phyloP scores from a whole-genome alignment of 2,113 vertebrate species.

The Brienomyrus longianalis region DNA sequence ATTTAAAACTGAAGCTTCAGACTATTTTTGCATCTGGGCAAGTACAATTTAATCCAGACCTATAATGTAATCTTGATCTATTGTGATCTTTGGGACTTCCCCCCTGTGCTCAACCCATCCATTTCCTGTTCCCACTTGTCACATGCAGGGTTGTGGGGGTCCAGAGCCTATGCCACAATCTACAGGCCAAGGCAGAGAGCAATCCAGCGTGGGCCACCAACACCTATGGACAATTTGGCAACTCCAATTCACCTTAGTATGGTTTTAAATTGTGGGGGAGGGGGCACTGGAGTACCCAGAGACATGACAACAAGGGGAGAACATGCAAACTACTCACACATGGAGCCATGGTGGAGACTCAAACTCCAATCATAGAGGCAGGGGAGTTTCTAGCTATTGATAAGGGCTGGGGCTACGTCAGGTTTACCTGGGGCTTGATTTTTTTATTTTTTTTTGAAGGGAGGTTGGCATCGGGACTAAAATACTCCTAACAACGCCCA shows the following conservation, averaged over 20 bases:
- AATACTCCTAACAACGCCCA: too few relatives aligned
- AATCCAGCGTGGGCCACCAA: not conserved
- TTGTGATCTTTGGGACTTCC: not conserved
- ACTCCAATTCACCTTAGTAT: not conserved
- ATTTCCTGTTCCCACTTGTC: not conserved
- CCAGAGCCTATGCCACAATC: not conserved
- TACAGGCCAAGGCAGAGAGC: not conserved
- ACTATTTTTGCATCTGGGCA: not conserved
- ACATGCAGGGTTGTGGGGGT: not conserved
- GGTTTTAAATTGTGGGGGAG: not conserved
- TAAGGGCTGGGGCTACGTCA: too few relatives aligned
- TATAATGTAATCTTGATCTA: not conserved
- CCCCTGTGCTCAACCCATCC: not conserved
- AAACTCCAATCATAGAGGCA: not conserved
- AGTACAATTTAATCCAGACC: not conserved
- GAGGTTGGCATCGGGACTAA: too few relatives aligned
- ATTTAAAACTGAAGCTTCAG: not conserved
- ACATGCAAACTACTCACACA: not conserved
- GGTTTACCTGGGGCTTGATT: too few relatives aligned
- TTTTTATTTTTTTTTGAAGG: too few relatives aligned
- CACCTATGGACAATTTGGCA: not conserved
- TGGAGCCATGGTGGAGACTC: not conserved
- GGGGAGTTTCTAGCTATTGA: too few relatives aligned
- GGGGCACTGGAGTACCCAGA: not conserved
- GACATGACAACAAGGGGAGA: not conserved